Evolutionary conservation across 2,797 vertebrate species (phyloP).

Genomic region (Allochrocebus solatus): DNA sequence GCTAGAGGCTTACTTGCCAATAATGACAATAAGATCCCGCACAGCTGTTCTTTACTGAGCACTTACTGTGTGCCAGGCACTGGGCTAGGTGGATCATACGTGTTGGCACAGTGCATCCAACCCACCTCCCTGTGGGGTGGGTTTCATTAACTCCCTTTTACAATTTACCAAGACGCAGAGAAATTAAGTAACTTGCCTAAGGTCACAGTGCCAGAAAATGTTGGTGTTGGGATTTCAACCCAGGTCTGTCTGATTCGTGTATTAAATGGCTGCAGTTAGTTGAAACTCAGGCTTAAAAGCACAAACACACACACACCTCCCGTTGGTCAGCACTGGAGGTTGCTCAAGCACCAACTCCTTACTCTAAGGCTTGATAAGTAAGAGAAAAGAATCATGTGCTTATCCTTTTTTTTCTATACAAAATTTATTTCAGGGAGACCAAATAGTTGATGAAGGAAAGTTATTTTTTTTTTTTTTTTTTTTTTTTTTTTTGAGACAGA

Average conservation of each 20-base stretch:
- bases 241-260: neutral
- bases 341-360: neutral
- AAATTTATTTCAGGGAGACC: neutral
- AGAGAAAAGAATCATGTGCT: neutral
- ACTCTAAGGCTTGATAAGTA: neutral
- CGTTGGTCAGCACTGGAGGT: neutral
- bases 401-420: neutral
- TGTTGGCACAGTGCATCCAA: neutral
- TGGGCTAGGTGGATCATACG: neutral
- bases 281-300: neutral
- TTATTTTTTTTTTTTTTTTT: no score
- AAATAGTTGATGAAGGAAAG: neutral
- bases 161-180: neutral
- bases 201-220: neutral
- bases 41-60: neutral
- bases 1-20: neutral
- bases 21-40: neutral
- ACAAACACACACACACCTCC: neutral
- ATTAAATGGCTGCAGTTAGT: neutral
- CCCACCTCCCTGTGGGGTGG: fast-evolving
- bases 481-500: no score
- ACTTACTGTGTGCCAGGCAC: neutral
- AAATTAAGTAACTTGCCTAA: neutral
- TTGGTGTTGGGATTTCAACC: neutral
- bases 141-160: neutral